phyloP scores from a whole-genome alignment of 2,113 vertebrate genomes.

The Sinocyclocheilus maitianheensis region DNA sequence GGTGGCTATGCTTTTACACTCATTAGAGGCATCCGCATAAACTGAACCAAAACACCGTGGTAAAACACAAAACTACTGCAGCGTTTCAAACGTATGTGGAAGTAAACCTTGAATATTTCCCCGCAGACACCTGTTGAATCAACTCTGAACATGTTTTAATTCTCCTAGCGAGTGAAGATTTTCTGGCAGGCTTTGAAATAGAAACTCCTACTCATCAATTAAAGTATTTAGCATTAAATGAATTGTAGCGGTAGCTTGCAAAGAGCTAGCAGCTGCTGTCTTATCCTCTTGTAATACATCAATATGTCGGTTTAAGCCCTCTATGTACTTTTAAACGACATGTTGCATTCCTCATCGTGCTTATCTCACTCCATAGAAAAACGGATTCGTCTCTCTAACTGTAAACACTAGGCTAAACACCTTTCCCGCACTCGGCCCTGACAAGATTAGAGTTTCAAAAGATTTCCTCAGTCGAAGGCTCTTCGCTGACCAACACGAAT shows the following conservation, averaged over 20 bases:
- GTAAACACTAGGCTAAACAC: neutral
- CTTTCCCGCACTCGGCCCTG: neutral
- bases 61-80: neutral
- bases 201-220: conserved; percentile 37
- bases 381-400: neutral
- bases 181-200: neutral
- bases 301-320: conserved; percentile 22
- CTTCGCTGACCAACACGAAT: conserved; percentile 31
- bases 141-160: neutral
- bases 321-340: conserved; percentile 27
- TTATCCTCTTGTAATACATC: conserved; percentile 34
- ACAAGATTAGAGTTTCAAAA: conserved; percentile 33
- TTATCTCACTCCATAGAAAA: conserved; percentile 13
- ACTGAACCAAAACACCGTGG: neutral
- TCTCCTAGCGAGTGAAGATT: conserved; percentile 22
- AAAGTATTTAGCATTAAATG: conserved; percentile 23
- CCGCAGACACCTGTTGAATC: conserved; percentile 22
- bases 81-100: neutral
- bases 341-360: conserved; percentile 2
- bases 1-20: conserved; percentile 5
- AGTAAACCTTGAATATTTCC: neutral
- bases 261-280: conserved; percentile 26
- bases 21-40: conserved; percentile 16
- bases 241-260: conserved; percentile 8
- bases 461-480: conserved; percentile 8